phyloP scores from a whole-genome alignment of 2,113 vertebrate genomes.

The Cairina moschata region DNA sequence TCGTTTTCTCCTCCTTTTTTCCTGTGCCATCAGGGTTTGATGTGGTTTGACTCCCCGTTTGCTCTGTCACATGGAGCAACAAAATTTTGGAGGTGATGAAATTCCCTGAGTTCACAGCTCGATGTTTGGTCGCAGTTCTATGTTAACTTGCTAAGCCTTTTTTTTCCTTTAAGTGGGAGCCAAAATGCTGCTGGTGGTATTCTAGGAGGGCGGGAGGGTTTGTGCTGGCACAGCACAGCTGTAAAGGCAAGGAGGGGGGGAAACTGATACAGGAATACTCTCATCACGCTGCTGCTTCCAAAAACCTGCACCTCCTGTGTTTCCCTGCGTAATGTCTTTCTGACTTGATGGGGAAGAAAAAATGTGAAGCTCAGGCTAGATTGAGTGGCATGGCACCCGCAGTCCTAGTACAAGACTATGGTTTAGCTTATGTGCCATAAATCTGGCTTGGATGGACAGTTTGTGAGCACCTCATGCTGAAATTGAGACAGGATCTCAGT shows the following conservation, averaged over 20 bases:
- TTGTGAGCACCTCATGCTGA: background rate
- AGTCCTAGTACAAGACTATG: rapidly evolving
- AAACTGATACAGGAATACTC: background rate
- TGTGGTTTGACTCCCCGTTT: background rate
- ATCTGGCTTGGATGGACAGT: background rate
- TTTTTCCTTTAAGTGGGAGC: background rate
- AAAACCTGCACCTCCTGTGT: rapidly evolving
- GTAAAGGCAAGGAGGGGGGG: background rate
- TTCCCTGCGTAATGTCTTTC: background rate
- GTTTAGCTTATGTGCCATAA: background rate
- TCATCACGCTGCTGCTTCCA: background rate
- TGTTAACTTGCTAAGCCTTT: background rate
- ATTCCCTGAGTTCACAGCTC: background rate
- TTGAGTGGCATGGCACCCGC: rapidly evolving
- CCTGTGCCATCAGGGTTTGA: background rate
- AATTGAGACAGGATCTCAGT: rapidly evolving
- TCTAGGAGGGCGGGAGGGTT: rapidly evolving
- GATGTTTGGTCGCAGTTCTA: rapidly evolving
- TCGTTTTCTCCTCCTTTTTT: too few relatives aligned
- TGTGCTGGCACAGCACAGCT: background rate
- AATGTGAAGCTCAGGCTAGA: rapidly evolving
- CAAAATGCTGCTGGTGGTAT: background rate
- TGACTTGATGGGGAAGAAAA: rapidly evolving
- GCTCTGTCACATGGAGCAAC: background rate
- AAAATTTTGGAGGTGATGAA: rapidly evolving